phyloP scores from a whole-genome alignment of 2,113 vertebrate genomes.

The Struthio camelus region DNA sequence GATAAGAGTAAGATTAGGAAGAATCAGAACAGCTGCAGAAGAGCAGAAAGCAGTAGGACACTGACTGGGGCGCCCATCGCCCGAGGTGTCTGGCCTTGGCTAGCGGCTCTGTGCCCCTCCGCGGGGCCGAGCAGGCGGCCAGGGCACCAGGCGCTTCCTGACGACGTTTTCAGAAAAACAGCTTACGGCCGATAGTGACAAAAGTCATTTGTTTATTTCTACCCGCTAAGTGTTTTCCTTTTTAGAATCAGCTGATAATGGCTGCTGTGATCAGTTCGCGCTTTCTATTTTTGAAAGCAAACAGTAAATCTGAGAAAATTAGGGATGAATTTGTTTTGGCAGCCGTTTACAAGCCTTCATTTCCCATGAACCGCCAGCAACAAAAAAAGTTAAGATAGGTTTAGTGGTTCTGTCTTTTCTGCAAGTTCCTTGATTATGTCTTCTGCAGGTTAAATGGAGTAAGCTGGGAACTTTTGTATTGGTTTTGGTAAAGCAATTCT shows the following conservation, averaged over 20 bases:
- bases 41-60: background rate
- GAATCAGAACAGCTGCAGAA: background rate
- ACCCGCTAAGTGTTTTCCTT: background rate
- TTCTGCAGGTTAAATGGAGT: background rate
- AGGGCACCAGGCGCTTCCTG: no score
- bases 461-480: background rate
- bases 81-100: background rate
- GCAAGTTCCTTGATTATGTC: background rate
- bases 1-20: slow-evolving; percentile 26
- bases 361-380: background rate
- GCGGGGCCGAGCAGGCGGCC: background rate
- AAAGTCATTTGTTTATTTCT: background rate
- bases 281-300: background rate
- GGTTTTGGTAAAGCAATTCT: background rate
- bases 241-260: background rate
- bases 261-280: background rate
- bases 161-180: background rate
- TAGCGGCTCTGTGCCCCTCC: no score
- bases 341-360: background rate
- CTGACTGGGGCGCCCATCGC: accelerated
- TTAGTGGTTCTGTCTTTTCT: background rate
- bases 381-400: background rate
- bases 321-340: background rate
- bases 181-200: background rate
- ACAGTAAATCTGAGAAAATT: background rate